Evolutionary conservation across 2,113 vertebrate genomes (phyloP).

Genomic region (Tachysurus vachellii): DNA sequence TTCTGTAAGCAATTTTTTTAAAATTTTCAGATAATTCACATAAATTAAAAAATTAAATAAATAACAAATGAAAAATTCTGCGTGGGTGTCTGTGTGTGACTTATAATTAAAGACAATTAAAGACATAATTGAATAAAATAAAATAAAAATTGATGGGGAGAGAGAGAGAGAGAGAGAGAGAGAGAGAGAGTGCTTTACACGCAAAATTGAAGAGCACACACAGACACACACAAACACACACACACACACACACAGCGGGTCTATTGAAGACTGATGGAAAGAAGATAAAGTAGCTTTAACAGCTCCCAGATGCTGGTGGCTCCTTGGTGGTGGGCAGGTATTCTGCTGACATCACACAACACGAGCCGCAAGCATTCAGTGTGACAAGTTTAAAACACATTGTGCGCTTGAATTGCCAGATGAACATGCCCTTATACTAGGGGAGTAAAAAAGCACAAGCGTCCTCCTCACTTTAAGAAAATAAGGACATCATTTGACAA

Average conservation of each 20-base stretch:
- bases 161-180: background rate
- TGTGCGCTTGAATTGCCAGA: constrained; percentile 59
- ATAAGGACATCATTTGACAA: constrained; percentile 3
- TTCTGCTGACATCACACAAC: constrained; percentile 64
- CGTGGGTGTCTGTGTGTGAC: background rate
- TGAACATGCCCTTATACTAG: constrained; percentile 18
- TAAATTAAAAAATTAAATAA: too few species aligned
- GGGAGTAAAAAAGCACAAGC: background rate
- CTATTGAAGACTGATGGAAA: constrained; percentile 54
- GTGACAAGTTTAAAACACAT: constrained; percentile 76
- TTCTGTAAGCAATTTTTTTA: background rate
- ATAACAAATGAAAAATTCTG: too few species aligned
- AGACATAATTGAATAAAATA: too few species aligned
- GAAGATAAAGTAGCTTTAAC: constrained; percentile 70
- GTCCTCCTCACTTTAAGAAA: background rate
- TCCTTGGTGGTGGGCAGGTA: constrained; percentile 69
- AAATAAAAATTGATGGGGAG: background rate
- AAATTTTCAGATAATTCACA: background rate
- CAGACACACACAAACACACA: constrained; percentile 12
- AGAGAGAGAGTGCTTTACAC: constrained; percentile 25
- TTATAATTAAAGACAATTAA: too few species aligned
- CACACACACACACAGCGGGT: constrained; percentile 40
- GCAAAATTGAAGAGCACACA: constrained; percentile 8
- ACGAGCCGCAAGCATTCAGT: constrained; percentile 63
- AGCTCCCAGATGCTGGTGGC: constrained; percentile 67